Base-by-base conservation (phyloP, 2,113 vertebrate species). In the Lampris incognitus region DNA sequence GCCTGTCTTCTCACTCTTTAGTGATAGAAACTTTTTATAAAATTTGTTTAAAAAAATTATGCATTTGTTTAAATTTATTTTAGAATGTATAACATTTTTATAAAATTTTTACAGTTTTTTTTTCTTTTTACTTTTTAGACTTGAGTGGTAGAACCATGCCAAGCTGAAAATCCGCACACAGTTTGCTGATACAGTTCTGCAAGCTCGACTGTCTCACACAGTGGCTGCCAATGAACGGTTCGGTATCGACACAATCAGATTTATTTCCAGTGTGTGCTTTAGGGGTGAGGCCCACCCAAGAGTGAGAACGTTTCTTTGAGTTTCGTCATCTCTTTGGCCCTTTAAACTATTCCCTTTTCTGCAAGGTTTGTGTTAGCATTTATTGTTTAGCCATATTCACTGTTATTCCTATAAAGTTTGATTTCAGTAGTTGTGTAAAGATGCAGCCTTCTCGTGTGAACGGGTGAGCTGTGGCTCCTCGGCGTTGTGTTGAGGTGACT, bases 231-330 rank as follows among this genome's bases (percentile, higher is more conserved):
- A 36, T 63, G 5, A 9, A 49, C 1, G 9, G 37, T 38, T 78
- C 37, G 39, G 54, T 71, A 70, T 79, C 78, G 56, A 51, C n/a
- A 52, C 11, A n/a, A 46, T 49, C 61, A 67, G 57, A 73, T 64
- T 57, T 66, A 24, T 5, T 6, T 49, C 7, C 13, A 40, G 6
- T 77, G 60, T 78, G 57, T 42, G 56, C 9, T 73, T 67, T 64
- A 1, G 78, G 61, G 82, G 78, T 69, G 81, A 75, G 76, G 73
- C 78, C 42, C 41, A 9, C 24, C 24, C 24, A 2, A 72, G 48
- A 69, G 56, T 11, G 9, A 77, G 55, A 55, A 59, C 52, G 51
- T 74, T 60, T n/a, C 24, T 5, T 5, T n/a, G 52, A 5, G 24
- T 55, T 55, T 55, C 52, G 3, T 46, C 44, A 46, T 46, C 7